phyloP scores from a whole-genome alignment of 2,113 vertebrate species.

The Laticauda colubrina region DNA sequence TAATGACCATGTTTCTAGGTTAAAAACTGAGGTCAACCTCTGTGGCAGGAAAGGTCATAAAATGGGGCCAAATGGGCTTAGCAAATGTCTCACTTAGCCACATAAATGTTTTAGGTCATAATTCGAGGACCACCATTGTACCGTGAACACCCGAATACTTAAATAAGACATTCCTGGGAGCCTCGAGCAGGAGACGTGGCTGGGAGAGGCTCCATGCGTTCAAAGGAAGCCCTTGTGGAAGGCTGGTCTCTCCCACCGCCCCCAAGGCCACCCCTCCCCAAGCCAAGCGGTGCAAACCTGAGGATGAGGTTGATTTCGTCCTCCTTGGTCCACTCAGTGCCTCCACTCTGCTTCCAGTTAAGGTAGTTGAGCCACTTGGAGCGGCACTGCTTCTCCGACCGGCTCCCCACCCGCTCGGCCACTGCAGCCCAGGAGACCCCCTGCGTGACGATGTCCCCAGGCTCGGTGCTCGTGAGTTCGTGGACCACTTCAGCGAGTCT shows the following conservation, averaged over 20 bases:
- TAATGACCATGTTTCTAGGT: too few species aligned
- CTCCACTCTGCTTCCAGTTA: slow-evolving; percentile 99
- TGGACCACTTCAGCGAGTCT: slow-evolving; percentile 94
- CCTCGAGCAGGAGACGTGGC: slow-evolving; percentile 52
- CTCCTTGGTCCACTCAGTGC: slow-evolving; percentile 97
- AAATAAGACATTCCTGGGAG: slow-evolving; percentile 59
- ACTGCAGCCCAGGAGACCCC: slow-evolving; percentile 97
- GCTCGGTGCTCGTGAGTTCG: slow-evolving; percentile 89
- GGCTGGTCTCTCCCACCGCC: not conserved
- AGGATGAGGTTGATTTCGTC: slow-evolving; percentile 91
- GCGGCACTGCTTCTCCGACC: slow-evolving; percentile 97
- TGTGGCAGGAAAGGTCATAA: too few species aligned
- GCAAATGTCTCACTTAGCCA: too few species aligned
- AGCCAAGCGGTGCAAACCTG: slow-evolving; percentile 73
- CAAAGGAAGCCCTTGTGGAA: slow-evolving; percentile 51
- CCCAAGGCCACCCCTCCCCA: not conserved
- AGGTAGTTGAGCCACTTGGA: slow-evolving; percentile 99
- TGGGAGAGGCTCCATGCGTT: slow-evolving; percentile 44
- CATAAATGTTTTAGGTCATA: too few species aligned
- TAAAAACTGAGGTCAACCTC: too few species aligned
- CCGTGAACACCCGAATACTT: slow-evolving; percentile 42
- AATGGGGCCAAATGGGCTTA: too few species aligned
- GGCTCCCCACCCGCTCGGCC: slow-evolving; percentile 89
- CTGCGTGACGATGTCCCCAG: slow-evolving; percentile 91
- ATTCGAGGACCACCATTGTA: too few species aligned